Percentiles rank a stretch among this genome's conserved stretches.
Conservation (phyloP, 2,113 vertebrate species). For the Mixornis gularis region DNA sequence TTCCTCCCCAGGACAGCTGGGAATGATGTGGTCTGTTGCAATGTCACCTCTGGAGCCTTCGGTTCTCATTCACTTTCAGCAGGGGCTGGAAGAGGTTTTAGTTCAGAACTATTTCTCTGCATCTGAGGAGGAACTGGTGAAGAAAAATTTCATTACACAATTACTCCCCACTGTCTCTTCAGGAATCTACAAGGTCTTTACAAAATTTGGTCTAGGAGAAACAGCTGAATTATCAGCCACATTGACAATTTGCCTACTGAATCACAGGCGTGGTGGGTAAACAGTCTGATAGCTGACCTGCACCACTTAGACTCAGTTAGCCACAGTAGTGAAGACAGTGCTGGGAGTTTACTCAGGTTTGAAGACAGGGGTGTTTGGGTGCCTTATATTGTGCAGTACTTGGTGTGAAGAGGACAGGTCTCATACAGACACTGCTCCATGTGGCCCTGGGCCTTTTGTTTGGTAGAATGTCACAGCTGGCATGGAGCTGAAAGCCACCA, state of each 20-base stretch:
- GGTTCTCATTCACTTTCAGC: not conserved
- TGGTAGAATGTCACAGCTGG: not conserved
- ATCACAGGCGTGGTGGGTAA: not conserved
- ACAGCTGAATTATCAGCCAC: not conserved
- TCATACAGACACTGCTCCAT: not conserved
- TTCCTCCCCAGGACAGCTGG: not conserved
- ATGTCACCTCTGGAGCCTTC: not conserved
- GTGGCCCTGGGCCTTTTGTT: not conserved
- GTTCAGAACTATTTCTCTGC: not conserved
- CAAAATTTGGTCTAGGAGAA: not conserved
- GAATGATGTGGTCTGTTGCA: not conserved
- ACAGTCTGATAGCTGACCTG: not conserved
- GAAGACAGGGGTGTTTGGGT: not conserved
- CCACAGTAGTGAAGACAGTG: not conserved
- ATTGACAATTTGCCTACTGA: not conserved
- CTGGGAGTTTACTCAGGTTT: not conserved
- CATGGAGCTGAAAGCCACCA: constrained; percentile 14
- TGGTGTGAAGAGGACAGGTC: not conserved
- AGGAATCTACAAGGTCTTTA: not conserved
- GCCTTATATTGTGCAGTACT: not conserved
- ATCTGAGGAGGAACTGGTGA: not conserved
- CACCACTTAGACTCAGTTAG: not conserved
- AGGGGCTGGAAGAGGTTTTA: not conserved
- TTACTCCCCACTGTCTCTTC: not conserved
- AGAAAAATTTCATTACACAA: not conserved